phyloP scores from a whole-genome alignment of 1,140 invertebrate genomes.

The Ridgeia piscesae region DNA sequence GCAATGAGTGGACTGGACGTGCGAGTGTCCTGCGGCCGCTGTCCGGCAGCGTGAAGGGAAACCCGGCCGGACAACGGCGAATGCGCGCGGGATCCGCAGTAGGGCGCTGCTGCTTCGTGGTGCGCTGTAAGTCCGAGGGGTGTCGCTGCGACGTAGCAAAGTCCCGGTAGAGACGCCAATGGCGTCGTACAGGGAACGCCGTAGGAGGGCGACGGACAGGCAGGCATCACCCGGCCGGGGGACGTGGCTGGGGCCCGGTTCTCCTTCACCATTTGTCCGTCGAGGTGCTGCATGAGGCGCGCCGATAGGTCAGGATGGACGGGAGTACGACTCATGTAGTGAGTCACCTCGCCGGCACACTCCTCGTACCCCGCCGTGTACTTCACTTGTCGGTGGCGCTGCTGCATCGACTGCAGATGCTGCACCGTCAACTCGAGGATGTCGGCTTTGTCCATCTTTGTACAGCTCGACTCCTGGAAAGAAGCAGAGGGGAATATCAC shows the following conservation, averaged over 20 bases:
- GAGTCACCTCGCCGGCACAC: conserved; percentile 17
- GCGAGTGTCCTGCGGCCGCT: background rate
- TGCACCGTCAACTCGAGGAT: conserved; percentile 96
- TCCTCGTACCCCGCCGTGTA: conserved; percentile 20
- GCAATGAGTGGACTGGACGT: conserved; percentile 3
- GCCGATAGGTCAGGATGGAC: background rate
- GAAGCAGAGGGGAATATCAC: background rate
- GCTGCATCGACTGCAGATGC: conserved; percentile 65
- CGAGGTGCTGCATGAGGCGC: conserved; percentile 2
- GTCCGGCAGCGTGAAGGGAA: background rate
- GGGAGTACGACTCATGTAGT: background rate
- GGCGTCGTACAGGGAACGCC: background rate
- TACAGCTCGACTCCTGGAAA: conserved; percentile 22
- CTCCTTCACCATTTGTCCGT: background rate
- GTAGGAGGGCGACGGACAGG: background rate
- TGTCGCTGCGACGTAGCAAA: conserved; percentile 5
- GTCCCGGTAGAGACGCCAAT: conserved; percentile 10
- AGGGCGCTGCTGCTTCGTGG: conserved; percentile 4
- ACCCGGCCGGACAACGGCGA: background rate
- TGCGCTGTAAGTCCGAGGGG: background rate
- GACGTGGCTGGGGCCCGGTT: background rate
- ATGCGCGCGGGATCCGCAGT: background rate
- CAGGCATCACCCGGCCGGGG: background rate
- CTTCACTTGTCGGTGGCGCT: background rate
- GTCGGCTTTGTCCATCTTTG: conserved; percentile 95